Evolutionary conservation across 2,797 vertebrate species (phyloP).

Genomic region (Fundulus diaphanus): DNA sequence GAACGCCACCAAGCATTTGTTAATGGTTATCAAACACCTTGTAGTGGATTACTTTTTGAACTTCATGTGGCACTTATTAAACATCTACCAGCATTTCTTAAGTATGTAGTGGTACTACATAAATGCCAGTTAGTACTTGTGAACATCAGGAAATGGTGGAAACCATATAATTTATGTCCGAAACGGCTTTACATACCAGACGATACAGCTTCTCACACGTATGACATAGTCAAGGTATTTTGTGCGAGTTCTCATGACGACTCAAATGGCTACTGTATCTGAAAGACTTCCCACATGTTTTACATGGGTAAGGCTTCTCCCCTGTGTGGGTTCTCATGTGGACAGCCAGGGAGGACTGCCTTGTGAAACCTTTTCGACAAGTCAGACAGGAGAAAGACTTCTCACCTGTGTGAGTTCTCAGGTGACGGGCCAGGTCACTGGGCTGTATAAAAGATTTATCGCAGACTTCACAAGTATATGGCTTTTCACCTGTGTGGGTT

Average conservation of each 20-base stretch:
- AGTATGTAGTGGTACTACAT: neutral
- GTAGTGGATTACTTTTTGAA: neutral
- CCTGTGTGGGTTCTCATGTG: conserved; percentile 3
- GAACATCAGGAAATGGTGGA: neutral
- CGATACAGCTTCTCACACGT: neutral
- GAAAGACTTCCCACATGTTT: conserved; percentile 3
- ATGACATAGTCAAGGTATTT: no score
- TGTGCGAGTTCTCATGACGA: conserved; percentile 3
- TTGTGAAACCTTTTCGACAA: neutral
- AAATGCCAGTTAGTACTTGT: neutral
- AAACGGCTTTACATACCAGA: neutral
- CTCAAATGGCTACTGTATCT: neutral
- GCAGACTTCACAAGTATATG: neutral
- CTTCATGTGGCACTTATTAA: neutral
- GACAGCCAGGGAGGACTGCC: conserved; percentile 1
- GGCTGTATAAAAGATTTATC: conserved; percentile 2
- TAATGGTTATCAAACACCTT: neutral
- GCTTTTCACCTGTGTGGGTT: conserved; percentile 1
- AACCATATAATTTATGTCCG: neutral
- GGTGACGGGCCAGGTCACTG: neutral
- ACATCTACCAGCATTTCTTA: neutral
- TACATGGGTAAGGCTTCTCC: neutral
- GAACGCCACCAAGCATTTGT: neutral
- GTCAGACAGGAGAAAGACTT: conserved; percentile 3
- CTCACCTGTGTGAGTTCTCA: conserved; percentile 1